These are phyloP conservation scores for Apolygus lucorum DNA, from an alignment of 1,140 invertebrate species.

Conservation along the genomic window DNA sequence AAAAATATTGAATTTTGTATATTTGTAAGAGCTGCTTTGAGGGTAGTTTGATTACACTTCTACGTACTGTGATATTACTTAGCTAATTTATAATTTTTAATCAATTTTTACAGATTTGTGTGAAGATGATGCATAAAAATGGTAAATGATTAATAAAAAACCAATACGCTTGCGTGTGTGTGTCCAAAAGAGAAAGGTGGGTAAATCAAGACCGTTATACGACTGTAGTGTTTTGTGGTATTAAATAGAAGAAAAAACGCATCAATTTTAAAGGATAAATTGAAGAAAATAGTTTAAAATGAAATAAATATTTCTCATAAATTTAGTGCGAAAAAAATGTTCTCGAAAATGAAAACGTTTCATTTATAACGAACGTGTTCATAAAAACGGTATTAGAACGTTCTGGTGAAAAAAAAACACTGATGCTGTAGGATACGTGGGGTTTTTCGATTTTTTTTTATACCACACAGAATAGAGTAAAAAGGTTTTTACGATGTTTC, in stretches of 20 bases:
- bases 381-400: no score
- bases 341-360: background rate
- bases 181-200: constrained; percentile 23
- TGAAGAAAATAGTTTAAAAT: no score
- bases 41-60: constrained; percentile 21
- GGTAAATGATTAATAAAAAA: background rate
- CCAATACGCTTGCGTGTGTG: constrained; percentile 5
- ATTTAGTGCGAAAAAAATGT: constrained; percentile 13
- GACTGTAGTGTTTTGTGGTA: background rate
- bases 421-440: background rate
- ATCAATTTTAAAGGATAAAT: constrained; percentile 12
- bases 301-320: background rate
- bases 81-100: constrained; percentile 17
- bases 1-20: constrained; percentile 19
- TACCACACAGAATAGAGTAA: no score
- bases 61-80: constrained; percentile 20
- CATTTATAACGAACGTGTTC: no score
- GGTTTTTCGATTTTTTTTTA: background rate
- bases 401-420: background rate
- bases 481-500: no score
- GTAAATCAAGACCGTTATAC: background rate
- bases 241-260: background rate
- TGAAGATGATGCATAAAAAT: background rate
- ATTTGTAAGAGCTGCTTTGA: constrained; percentile 17
- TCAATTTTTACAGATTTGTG: constrained; percentile 9